phyloP scores from a whole-genome alignment of 2,888 invertebrate genomes.

The Busseola fusca region DNA sequence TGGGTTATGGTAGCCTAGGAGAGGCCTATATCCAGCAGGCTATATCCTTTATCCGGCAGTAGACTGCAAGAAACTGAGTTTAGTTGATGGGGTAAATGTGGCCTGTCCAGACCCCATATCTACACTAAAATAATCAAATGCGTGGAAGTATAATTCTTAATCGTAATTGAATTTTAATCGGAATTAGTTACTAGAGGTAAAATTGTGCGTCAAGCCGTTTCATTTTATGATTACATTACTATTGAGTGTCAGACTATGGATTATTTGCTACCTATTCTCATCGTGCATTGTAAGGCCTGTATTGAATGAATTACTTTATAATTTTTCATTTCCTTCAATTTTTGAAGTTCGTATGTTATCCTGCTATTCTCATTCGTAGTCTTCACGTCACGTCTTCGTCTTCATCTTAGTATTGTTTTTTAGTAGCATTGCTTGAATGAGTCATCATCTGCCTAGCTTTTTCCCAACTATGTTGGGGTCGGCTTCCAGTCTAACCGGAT shows the following conservation, averaged over 20 bases:
- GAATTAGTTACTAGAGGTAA: conserved; percentile 27
- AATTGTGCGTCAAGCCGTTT: conserved; percentile 22
- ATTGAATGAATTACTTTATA: not conserved
- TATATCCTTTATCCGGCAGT: too few relatives aligned
- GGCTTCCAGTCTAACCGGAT: too few relatives aligned
- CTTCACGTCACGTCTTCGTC: too few relatives aligned
- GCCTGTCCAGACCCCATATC: not conserved
- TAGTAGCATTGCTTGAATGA: not conserved
- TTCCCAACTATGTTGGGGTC: too few relatives aligned
- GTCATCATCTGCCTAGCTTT: not conserved
- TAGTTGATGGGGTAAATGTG: not conserved
- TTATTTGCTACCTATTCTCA: conserved; percentile 28
- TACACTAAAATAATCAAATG: not conserved
- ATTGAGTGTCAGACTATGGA: conserved; percentile 38
- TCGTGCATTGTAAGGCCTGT: conserved; percentile 41
- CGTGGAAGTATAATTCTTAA: conserved; percentile 19
- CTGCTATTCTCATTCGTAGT: not conserved
- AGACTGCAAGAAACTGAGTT: not conserved
- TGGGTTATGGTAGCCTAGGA: not conserved
- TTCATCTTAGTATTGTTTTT: not conserved
- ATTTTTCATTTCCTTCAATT: not conserved
- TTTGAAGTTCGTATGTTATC: not conserved
- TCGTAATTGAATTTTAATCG: conserved; percentile 56
- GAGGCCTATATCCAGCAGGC: too few relatives aligned
- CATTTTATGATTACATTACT: conserved; percentile 24